phyloP scores from a whole-genome alignment of 2,888 invertebrate species.

The Epinotia ramella region DNA sequence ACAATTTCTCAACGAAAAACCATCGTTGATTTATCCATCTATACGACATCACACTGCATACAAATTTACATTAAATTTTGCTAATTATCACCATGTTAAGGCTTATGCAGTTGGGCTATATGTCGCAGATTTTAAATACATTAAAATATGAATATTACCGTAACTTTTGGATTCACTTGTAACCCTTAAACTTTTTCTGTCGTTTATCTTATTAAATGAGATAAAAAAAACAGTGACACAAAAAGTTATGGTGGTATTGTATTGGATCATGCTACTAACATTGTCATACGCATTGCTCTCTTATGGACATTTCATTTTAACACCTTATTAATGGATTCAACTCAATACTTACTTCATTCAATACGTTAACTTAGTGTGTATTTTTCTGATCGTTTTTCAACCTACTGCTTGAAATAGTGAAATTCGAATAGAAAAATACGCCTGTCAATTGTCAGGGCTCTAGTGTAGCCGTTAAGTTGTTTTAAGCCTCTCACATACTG shows the following conservation, averaged over 20 bases:
- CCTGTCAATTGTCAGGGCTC: slow-evolving; percentile 9
- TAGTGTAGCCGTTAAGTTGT: background rate
- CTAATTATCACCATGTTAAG: background rate
- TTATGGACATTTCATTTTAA: slow-evolving; percentile 51
- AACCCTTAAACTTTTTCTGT: slow-evolving; percentile 23
- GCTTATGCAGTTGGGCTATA: slow-evolving; percentile 16
- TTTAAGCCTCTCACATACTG: background rate
- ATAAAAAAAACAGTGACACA: slow-evolving; percentile 23
- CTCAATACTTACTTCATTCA: slow-evolving; percentile 24
- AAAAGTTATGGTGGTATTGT: slow-evolving; percentile 21
- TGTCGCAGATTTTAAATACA: slow-evolving; percentile 20
- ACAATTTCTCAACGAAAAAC: background rate
- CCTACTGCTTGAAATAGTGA: slow-evolving; percentile 26
- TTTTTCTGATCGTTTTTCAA: slow-evolving; percentile 35
- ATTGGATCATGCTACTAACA: background rate
- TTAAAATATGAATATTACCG: slow-evolving; percentile 7
- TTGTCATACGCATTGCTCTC: slow-evolving; percentile 55
- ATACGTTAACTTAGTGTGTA: slow-evolving; percentile 7
- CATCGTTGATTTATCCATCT: slow-evolving; percentile 12
- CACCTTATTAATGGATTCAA: slow-evolving; percentile 42
- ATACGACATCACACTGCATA: background rate
- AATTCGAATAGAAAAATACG: slow-evolving; percentile 26
- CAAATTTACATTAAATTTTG: background rate
- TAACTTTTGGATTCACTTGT: slow-evolving; percentile 25
- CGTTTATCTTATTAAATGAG: slow-evolving; percentile 7